Percentiles rank a stretch among this genome's conserved stretches.
Evolutionary conservation across 2,113 vertebrate species (phyloP).

Genomic region (Channa maculata): DNA sequence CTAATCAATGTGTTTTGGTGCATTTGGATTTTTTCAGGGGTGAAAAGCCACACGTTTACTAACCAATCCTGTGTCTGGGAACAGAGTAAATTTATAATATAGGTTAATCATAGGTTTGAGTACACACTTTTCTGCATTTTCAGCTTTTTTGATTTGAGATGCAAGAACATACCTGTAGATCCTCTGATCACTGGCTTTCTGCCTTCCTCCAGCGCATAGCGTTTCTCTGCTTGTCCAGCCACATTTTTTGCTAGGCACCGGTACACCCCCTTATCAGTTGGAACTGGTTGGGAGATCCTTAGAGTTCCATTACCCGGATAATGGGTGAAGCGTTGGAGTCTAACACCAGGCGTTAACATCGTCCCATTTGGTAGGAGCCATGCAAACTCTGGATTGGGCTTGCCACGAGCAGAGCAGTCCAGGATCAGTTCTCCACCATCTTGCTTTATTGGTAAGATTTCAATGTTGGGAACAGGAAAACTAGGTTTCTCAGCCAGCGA

Average conservation of each 20-base stretch:
- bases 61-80: neutral
- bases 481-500: conserved; percentile 84
- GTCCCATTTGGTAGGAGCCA: conserved; percentile 85
- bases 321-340: conserved; percentile 79
- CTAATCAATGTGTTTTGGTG: neutral
- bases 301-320: conserved; percentile 78
- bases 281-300: conserved; percentile 66
- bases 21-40: neutral
- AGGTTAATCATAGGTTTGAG: no score
- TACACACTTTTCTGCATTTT: no score
- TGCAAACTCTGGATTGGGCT: conserved; percentile 80
- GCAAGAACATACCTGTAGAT: conserved; percentile 60
- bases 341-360: conserved; percentile 73
- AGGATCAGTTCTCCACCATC: conserved; percentile 67
- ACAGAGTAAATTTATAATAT: neutral
- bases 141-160: neutral
- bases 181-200: conserved; percentile 82
- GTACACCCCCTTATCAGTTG: conserved; percentile 83
- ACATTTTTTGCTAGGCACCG: conserved; percentile 83
- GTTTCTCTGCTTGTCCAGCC: conserved; percentile 85
- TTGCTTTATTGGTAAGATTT: conserved; percentile 81
- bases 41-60: neutral
- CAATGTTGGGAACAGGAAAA: conserved; percentile 83
- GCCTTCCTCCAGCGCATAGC: conserved; percentile 80
- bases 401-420: conserved; percentile 81